A percentile compares a stretch with the other conserved stretches of the same genome.
Conservation (phyloP, 2,113 vertebrate genomes). For the Ciconia maguari region DNA sequence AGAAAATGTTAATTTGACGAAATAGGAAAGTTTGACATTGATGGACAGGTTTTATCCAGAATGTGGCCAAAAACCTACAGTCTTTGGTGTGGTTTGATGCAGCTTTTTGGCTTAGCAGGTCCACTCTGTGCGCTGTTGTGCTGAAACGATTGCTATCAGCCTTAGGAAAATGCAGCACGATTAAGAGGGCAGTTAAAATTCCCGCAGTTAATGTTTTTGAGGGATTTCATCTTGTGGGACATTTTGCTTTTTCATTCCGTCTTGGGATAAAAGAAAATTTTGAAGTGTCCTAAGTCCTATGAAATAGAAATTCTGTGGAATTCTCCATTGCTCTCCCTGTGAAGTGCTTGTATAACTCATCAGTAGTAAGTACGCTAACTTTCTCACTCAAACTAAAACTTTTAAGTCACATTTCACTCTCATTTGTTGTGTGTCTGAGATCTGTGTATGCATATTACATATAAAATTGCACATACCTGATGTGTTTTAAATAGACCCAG, state of each 20-base stretch:
- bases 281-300: not conserved
- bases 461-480: not conserved
- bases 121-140: not conserved
- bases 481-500: not conserved
- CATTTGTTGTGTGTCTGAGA: not conserved
- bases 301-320: not conserved
- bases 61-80: not conserved
- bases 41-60: not conserved
- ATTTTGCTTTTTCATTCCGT: not conserved
- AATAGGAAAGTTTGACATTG: not conserved
- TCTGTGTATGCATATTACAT: not conserved
- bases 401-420: not conserved
- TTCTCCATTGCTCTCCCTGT: not conserved
- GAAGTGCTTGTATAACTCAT: not conserved
- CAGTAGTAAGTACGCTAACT: not conserved
- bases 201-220: not conserved
- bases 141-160: not conserved
- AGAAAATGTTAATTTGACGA: not conserved
- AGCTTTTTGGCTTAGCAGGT: not conserved
- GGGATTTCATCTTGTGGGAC: not conserved
- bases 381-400: not conserved
- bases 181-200: not conserved
- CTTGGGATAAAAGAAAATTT: not conserved
- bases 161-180: not conserved
- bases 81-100: not conserved